Percentiles rank a stretch among this genome's conserved stretches.
Conservation (phyloP, 37 sponge, comb jelly and placozoan genomes). For the Ephydatia muelleri region DNA sequence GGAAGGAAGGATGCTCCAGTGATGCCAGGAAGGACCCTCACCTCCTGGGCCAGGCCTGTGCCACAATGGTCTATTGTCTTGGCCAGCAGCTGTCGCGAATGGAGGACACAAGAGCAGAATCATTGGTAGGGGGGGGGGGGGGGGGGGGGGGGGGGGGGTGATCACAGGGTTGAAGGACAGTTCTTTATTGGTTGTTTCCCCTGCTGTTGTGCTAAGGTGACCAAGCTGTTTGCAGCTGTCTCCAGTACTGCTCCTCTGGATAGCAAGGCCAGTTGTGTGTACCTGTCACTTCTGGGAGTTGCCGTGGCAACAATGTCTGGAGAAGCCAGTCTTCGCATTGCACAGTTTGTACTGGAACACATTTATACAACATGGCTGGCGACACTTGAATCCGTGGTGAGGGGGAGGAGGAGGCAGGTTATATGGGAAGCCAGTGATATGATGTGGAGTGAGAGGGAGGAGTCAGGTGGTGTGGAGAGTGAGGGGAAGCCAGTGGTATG, state of each 20-base stretch:
- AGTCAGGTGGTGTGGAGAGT: too few species aligned
- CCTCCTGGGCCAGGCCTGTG: constrained; percentile 18
- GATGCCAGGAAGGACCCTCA: neutral
- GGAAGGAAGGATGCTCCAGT: constrained; percentile 16
- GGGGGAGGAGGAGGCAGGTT: too few species aligned
- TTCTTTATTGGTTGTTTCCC: neutral
- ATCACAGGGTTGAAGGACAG: too few species aligned
- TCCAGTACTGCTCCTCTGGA: neutral
- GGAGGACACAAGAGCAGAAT: neutral
- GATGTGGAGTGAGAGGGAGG: too few species aligned
- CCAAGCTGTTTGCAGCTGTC: constrained; percentile 7
- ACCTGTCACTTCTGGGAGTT: constrained; percentile 10
- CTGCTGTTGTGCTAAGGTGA: neutral
- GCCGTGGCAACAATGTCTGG: constrained; percentile 11
- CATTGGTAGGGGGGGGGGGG: constrained; percentile 3
- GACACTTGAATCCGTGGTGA: neutral
- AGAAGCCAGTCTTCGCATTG: neutral
- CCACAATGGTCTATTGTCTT: neutral
- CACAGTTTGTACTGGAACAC: neutral
- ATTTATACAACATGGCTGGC: neutral
- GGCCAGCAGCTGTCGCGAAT: constrained; percentile 6
- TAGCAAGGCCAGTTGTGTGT: constrained; percentile 2
- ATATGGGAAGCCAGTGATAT: too few species aligned
- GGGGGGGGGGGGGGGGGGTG: neutral
- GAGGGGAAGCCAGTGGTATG: too few species aligned